phyloP scores from a whole-genome alignment of 2,888 invertebrate species.

The Melanargia galathea region DNA sequence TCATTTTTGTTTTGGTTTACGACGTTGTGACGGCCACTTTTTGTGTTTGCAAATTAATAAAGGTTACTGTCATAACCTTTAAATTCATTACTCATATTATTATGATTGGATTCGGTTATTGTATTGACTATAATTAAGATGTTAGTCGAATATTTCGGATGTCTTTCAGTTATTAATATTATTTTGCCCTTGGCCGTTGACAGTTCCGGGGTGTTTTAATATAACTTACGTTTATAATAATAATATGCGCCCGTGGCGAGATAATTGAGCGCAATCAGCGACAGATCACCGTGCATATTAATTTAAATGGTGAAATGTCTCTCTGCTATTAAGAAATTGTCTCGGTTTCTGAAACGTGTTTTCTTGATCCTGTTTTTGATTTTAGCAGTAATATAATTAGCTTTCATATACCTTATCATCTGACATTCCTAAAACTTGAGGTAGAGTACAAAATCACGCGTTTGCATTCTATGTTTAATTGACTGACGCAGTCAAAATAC shows the following conservation, averaged over 20 bases:
- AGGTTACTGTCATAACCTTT: slow-evolving; percentile 79
- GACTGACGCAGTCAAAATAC: too few relatives aligned
- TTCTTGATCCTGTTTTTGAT: background rate
- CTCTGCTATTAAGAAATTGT: background rate
- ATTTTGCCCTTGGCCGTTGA: slow-evolving; percentile 55
- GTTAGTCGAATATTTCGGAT: slow-evolving; percentile 55
- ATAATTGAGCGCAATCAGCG: slow-evolving; percentile 56
- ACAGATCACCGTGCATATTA: slow-evolving; percentile 53
- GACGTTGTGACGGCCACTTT: slow-evolving; percentile 58
- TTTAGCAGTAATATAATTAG: background rate
- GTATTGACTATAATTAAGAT: slow-evolving; percentile 49
- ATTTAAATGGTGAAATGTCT: slow-evolving; percentile 8
- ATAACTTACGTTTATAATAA: slow-evolving; percentile 70
- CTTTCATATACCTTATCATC: background rate
- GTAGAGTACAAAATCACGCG: too few relatives aligned
- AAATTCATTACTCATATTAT: slow-evolving; percentile 75
- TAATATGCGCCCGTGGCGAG: slow-evolving; percentile 59
- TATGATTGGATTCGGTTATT: slow-evolving; percentile 44
- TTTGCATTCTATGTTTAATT: too few relatives aligned
- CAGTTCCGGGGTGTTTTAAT: slow-evolving; percentile 74
- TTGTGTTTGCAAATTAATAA: slow-evolving; percentile 79
- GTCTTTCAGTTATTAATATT: slow-evolving; percentile 62
- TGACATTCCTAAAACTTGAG: too few relatives aligned
- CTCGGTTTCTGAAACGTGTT: background rate
- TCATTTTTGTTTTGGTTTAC: slow-evolving; percentile 17